Conservation (phyloP, 2,888 invertebrate genomes). For the Cerceris ruficornis region DNA sequence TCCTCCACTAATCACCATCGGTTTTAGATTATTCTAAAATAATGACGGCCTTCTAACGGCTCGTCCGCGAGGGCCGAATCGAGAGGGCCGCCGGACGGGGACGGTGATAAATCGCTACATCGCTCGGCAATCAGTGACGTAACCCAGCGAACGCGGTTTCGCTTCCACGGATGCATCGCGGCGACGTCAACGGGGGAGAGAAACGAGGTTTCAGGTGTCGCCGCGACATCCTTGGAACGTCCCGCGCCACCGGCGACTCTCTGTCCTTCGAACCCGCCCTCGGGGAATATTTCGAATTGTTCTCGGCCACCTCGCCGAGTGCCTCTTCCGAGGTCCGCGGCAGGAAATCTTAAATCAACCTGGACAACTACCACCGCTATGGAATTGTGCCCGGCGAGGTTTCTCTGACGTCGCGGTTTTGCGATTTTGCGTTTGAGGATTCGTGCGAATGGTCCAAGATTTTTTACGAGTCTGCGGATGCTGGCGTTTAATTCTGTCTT, state of each 20-base stretch:
- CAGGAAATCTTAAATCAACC: slow-evolving; percentile 55
- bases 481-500: too few species aligned
- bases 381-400: background rate
- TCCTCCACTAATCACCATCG: slow-evolving; percentile 81
- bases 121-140: slow-evolving; percentile 39
- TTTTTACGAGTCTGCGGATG: too few species aligned
- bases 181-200: slow-evolving; percentile 52
- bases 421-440: too few species aligned
- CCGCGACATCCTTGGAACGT: slow-evolving; percentile 67
- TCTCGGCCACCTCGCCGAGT: slow-evolving; percentile 14
- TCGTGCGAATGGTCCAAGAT: too few species aligned
- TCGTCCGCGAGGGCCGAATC: slow-evolving; percentile 48
- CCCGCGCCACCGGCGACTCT: slow-evolving; percentile 35
- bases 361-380: background rate
- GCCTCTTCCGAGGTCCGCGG: background rate
- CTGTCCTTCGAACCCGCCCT: slow-evolving; percentile 32
- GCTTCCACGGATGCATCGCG: slow-evolving; percentile 55
- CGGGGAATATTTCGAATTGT: slow-evolving; percentile 47
- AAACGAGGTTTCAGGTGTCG: slow-evolving; percentile 70
- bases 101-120: slow-evolving; percentile 73
- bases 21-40: slow-evolving; percentile 82
- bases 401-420: too few species aligned
- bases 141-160: slow-evolving; percentile 30
- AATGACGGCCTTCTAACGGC: slow-evolving; percentile 76
- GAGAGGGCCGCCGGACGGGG: slow-evolving; percentile 12